A percentile compares a stretch with the other conserved stretches of the same genome.
Evolutionary conservation across 1,140 invertebrate species (phyloP).

Genomic region (Brachionus calyciflorus): DNA sequence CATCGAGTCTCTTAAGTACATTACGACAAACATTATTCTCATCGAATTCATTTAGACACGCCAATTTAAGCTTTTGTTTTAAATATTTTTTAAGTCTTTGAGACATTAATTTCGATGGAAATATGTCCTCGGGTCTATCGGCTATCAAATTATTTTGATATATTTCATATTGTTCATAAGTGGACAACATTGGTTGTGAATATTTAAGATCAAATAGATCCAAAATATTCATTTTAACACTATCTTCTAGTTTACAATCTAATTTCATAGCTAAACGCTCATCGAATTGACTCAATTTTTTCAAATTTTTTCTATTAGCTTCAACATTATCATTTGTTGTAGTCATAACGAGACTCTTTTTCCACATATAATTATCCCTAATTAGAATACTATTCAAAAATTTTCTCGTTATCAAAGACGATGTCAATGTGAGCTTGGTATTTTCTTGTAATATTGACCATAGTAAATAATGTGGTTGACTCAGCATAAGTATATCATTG

Average conservation of each 20-base stretch:
- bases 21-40: slow-evolving; percentile 24
- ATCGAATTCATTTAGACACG: slow-evolving; percentile 15
- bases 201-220: slow-evolving; percentile 27
- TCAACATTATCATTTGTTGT: background rate
- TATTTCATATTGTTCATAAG: slow-evolving; percentile 11
- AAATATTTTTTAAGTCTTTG: background rate
- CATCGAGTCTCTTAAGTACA: slow-evolving; percentile 8
- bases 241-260: background rate
- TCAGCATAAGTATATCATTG: slow-evolving; percentile 13
- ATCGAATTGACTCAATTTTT: background rate
- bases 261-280: background rate
- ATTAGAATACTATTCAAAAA: slow-evolving; percentile 3
- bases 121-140: background rate
- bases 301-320: background rate
- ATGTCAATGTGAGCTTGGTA: background rate
- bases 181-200: slow-evolving; percentile 23
- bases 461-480: slow-evolving; percentile 12
- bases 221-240: background rate
- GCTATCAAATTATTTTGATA: background rate
- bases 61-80: slow-evolving; percentile 1
- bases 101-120: background rate
- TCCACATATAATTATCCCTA: background rate
- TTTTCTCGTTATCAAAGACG: background rate
- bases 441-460: background rate
- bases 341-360: slow-evolving; percentile 25